A percentile compares a stretch with the other conserved stretches of the same genome.
phyloP scores from a whole-genome alignment of 2,888 invertebrate species.

The Lagria hirta region DNA sequence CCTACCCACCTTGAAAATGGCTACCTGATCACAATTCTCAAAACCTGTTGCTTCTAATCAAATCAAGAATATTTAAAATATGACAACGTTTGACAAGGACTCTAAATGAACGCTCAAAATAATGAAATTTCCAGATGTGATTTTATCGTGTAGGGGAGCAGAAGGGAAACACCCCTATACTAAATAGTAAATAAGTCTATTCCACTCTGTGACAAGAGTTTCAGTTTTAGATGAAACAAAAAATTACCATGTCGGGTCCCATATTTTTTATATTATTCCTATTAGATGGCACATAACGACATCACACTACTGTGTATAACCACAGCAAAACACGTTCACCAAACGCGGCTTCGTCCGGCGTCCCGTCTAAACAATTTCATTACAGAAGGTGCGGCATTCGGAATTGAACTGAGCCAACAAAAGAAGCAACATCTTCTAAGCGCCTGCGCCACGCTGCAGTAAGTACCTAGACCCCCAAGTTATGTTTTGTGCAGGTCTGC shows the following conservation, averaged over 20 bases:
- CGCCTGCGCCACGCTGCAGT: slow-evolving; percentile 45
- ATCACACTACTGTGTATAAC: slow-evolving; percentile 22
- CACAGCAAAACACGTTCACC: slow-evolving; percentile 32
- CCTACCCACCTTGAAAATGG: slow-evolving; percentile 54
- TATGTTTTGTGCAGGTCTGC: slow-evolving; percentile 5
- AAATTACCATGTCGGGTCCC: slow-evolving; percentile 77
- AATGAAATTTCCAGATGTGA: no score
- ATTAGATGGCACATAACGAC: slow-evolving; percentile 36
- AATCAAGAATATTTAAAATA: slow-evolving; percentile 17
- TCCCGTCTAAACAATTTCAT: slow-evolving; percentile 41
- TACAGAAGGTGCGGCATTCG: slow-evolving; percentile 46
- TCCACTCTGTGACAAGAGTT: no score
- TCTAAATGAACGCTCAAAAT: no score
- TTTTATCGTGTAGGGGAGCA: no score
- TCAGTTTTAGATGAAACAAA: no score
- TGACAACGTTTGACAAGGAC: no score
- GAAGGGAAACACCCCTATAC: no score
- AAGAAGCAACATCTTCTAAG: slow-evolving; percentile 35
- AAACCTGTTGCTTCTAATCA: slow-evolving; percentile 60
- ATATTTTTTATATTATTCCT: slow-evolving; percentile 75
- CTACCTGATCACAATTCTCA: slow-evolving; percentile 62
- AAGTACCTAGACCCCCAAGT: slow-evolving; percentile 21
- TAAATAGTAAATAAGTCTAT: no score
- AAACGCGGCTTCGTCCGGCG: no score
- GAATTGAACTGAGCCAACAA: slow-evolving; percentile 48